Base-by-base conservation (phyloP, 2,113 vertebrate species). In the Calypte anna region DNA sequence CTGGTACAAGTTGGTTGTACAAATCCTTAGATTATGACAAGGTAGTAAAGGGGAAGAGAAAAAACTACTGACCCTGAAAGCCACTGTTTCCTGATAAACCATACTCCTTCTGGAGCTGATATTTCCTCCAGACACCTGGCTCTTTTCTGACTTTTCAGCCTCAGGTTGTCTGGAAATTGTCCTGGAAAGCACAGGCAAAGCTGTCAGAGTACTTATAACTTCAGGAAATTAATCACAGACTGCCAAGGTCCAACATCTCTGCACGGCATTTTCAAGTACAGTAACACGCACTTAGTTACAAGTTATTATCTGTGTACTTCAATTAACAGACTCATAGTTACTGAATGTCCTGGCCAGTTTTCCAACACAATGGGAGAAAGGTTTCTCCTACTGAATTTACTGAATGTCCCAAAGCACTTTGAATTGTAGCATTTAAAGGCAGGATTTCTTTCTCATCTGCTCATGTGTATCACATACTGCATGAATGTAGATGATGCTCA, bases 111-210 rank as follows among this genome's bases (percentile, higher is more conserved):
- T 66, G 43, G 11, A 68, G 30, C 48, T 79, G 40, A 14, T 69
- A 66, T 54, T 68, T 94, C 57, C 57, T 69, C 28, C 36, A 84
- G 76, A 90, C 86, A 44, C 18, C 9, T 44, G 48, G 3, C 11
- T 76, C 9, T 43, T 50, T 91, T 74, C 48, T 38, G 31, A 31
- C 38, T 90, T 88, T 91, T 77, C 31, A 64, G 66, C 59, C 33
- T 79, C 25, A 9, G 3, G 36, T 51, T 85, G 48, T 79, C 89
- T 93, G 50, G 62, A 90, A 73, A 68, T 53, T 73, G 59, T 68
- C 54, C 38, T 88, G 84, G 75, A 91, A 93, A 82, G 36, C 77
- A 84, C 18, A 82, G 46, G n/a, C 36, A 83, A 88, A 93, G 27
- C 24, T 86, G 27, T 43, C 72, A 87, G 54, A 93, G 44, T 25